Evolutionary conservation across 2,888 invertebrate species (phyloP).

Genomic region (Lamellibrachia satsuma): DNA sequence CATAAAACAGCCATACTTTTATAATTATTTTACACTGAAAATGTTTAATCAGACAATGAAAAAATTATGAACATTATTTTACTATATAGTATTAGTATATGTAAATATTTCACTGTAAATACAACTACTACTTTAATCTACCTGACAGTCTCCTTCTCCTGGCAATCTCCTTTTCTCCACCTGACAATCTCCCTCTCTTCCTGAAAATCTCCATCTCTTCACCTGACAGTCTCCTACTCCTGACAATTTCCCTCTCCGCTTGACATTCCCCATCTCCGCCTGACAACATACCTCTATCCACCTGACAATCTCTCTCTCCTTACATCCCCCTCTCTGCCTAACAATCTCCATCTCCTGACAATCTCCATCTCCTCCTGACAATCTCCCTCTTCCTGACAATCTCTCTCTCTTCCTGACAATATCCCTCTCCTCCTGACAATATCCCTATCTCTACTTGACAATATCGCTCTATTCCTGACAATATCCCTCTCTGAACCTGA

Average conservation of each 20-base stretch:
- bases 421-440: neutral
- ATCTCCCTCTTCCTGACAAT: neutral
- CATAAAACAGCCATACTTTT: no score
- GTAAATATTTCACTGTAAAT: no score
- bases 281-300: neutral
- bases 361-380: neutral
- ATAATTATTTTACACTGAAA: no score
- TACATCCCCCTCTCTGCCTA: neutral
- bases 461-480: no score
- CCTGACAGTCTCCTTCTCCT: no score
- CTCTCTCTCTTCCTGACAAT: neutral
- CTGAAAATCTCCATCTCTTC: neutral
- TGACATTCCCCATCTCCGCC: neutral
- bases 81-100: no score
- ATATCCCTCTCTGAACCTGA: no score
- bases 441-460: neutral
- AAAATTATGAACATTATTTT: no score
- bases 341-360: neutral
- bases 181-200: neutral
- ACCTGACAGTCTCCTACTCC: neutral
- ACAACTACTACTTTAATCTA: no score
- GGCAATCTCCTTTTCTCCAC: neutral
- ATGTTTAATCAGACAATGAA: no score
- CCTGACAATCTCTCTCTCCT: neutral
- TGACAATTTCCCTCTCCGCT: neutral